phyloP scores from a whole-genome alignment of 2,888 invertebrate species.

The Dichetophora obliterata region DNA sequence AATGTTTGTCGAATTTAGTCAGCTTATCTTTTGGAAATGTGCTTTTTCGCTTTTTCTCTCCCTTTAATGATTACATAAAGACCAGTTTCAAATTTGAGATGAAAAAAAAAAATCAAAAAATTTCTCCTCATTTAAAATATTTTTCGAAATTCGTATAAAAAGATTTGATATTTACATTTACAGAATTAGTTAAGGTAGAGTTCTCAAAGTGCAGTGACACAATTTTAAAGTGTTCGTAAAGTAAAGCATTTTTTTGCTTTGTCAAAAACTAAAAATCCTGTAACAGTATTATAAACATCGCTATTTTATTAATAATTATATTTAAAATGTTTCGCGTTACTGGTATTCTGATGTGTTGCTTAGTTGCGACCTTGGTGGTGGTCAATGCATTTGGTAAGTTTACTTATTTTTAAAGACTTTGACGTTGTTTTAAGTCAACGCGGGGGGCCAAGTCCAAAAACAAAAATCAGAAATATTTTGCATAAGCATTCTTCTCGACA shows the following conservation, averaged over 20 bases:
- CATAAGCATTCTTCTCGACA: too few species aligned
- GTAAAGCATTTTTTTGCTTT: background rate
- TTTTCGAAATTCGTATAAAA: slow-evolving; percentile 15
- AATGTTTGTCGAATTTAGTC: too few species aligned
- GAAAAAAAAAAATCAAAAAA: too few species aligned
- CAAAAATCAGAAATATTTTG: too few species aligned
- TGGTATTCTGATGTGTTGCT: background rate
- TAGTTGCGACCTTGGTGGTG: background rate
- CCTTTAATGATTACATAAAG: background rate
- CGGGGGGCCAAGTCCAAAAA: too few species aligned
- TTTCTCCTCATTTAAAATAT: background rate
- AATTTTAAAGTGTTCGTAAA: background rate
- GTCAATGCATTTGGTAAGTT: too few species aligned
- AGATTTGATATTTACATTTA: background rate
- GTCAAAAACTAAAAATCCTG: background rate
- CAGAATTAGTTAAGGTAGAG: slow-evolving; percentile 28
- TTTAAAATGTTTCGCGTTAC: background rate
- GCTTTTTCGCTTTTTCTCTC: background rate
- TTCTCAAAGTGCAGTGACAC: slow-evolving; percentile 17
- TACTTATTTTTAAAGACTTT: too few species aligned
- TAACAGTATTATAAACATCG: background rate
- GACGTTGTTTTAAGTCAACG: too few species aligned
- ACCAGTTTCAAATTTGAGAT: background rate
- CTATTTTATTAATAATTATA: too few species aligned
- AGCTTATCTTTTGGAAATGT: too few species aligned